These are phyloP conservation scores for Sebastes paucispinis DNA, from an alignment of 2,797 vertebrate species.

Conservation along the genomic window DNA sequence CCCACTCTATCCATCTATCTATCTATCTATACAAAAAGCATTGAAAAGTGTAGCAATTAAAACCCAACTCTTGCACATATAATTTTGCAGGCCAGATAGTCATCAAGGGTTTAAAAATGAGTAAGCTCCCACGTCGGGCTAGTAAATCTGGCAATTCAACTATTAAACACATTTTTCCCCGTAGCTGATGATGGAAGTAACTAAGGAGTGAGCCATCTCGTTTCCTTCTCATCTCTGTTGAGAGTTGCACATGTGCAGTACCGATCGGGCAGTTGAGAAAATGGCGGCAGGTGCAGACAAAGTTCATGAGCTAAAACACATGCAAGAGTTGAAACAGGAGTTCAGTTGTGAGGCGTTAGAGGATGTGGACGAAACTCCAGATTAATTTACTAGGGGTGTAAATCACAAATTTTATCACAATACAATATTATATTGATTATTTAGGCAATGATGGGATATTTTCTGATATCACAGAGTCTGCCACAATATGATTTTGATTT, in stretches of 20 bases:
- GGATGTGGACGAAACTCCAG: background rate
- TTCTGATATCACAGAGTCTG: too few relatives aligned
- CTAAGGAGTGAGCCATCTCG: background rate
- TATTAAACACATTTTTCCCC: background rate
- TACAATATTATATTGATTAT: too few relatives aligned
- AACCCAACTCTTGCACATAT: conserved; percentile 11
- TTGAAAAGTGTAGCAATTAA: conserved; percentile 10
- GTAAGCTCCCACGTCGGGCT: background rate
- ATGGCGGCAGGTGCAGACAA: background rate
- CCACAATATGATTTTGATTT: too few relatives aligned
- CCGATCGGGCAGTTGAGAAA: background rate
- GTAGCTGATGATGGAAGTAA: background rate
- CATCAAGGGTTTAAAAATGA: conserved; percentile 37
- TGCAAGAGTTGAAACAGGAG: too few relatives aligned
- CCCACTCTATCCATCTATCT: background rate
- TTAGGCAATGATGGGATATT: too few relatives aligned
- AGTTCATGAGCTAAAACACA: background rate
- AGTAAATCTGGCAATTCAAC: background rate
- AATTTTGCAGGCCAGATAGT: background rate
- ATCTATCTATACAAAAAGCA: background rate
- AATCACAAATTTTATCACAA: too few relatives aligned
- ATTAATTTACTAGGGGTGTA: background rate
- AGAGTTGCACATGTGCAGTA: too few relatives aligned
- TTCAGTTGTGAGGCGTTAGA: too few relatives aligned
- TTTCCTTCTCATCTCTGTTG: too few relatives aligned